Percentiles rank a stretch among this genome's conserved stretches.
phyloP scores from a whole-genome alignment of 2,888 invertebrate genomes.

The Mylabris sibirica region DNA sequence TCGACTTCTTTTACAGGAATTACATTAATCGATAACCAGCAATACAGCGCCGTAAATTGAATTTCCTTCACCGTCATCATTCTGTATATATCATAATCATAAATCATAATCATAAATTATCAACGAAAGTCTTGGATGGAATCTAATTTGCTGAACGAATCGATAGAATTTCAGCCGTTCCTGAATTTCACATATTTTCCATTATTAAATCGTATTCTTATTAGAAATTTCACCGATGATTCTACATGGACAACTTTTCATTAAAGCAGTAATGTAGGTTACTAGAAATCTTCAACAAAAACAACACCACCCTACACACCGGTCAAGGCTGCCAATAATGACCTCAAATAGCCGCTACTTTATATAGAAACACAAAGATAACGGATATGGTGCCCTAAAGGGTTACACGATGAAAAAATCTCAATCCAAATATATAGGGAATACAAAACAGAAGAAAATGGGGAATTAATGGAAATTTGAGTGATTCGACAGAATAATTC shows the following conservation, averaged over 20 bases:
- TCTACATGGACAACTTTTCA: slow-evolving; percentile 19
- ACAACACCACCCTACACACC: slow-evolving; percentile 25
- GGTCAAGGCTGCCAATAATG: slow-evolving; percentile 31
- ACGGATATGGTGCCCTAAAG: slow-evolving; percentile 38
- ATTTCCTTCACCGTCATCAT: background rate
- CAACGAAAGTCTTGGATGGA: background rate
- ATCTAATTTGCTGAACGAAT: background rate
- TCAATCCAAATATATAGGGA: no score
- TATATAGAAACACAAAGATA: slow-evolving; percentile 21
- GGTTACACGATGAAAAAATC: slow-evolving; percentile 6
- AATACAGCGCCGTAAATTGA: background rate
- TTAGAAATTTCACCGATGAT: slow-evolving; percentile 23
- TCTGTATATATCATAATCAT: no score
- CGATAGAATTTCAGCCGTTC: background rate
- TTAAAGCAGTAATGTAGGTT: slow-evolving; percentile 26
- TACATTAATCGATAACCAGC: background rate
- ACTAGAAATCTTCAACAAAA: slow-evolving; percentile 19
- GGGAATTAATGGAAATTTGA: background rate
- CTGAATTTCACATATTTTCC: no score
- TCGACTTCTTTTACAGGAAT: background rate
- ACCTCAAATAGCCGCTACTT: slow-evolving; percentile 30
- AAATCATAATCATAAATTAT: no score
- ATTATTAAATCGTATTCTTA: slow-evolving; percentile 16
- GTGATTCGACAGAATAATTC: background rate
- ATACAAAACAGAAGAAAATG: slow-evolving; percentile 15